Evolutionary conservation across 2,888 invertebrate genomes (phyloP).

Genomic region (Dinocampus coccinellae): DNA sequence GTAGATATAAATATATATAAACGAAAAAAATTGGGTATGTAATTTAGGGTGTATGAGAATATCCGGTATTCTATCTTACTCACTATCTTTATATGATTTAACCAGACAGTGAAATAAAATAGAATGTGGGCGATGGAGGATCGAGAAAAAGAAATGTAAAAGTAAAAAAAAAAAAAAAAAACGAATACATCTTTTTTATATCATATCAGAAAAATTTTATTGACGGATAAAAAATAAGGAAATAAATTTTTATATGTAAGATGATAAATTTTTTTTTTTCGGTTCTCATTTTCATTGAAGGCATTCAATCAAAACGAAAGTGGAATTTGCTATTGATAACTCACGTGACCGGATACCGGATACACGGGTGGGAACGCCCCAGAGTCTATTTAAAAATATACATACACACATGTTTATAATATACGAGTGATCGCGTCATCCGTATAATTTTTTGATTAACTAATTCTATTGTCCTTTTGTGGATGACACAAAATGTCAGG

Average conservation of each 20-base stretch:
- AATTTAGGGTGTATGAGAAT: background rate
- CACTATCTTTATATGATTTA: background rate
- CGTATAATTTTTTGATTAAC: constrained; percentile 10
- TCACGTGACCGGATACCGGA: constrained; percentile 58
- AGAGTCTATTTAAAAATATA: background rate
- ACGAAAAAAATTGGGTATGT: background rate
- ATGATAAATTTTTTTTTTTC: background rate
- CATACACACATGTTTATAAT: background rate
- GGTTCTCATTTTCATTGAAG: background rate
- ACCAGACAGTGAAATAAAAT: background rate
- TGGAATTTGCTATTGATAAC: constrained; percentile 37
- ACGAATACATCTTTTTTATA: constrained; percentile 48
- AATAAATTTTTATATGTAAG: constrained; percentile 43
- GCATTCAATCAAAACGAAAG: constrained; percentile 41
- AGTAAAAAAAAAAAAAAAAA: constrained; percentile 4
- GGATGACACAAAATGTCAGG: constrained; percentile 3
- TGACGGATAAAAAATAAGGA: background rate
- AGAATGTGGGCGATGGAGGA: background rate
- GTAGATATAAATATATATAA: background rate
- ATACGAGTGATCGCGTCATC: constrained; percentile 19
- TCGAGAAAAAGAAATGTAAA: constrained; percentile 1
- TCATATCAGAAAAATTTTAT: background rate
- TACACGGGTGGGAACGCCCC: constrained; percentile 41
- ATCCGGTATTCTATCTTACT: constrained; percentile 1
- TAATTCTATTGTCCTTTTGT: constrained; percentile 19